A percentile compares a stretch with the other conserved stretches of the same genome.
Conservation (phyloP, 1,140 invertebrate species). For the Atta colombica region DNA sequence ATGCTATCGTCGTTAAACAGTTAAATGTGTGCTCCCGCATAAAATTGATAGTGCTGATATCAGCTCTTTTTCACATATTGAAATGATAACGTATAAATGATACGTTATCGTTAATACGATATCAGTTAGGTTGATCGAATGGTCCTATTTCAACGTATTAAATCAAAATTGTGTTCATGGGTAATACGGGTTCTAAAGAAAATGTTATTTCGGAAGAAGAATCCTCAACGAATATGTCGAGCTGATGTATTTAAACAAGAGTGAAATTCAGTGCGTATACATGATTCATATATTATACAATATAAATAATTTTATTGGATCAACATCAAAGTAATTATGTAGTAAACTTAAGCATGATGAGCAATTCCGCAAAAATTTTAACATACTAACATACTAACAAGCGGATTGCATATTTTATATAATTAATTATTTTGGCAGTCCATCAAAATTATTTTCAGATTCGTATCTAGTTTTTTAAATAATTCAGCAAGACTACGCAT, state of each 20-base stretch:
- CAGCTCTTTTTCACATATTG: conserved; percentile 12
- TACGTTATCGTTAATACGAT: conserved; percentile 39
- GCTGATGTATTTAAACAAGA: conserved; percentile 87
- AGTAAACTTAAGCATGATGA: too few relatives aligned
- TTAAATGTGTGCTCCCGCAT: neutral
- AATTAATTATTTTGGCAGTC: too few relatives aligned
- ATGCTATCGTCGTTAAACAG: neutral
- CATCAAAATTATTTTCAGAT: too few relatives aligned
- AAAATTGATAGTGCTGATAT: conserved; percentile 42
- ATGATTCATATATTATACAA: neutral
- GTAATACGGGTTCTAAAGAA: conserved; percentile 64
- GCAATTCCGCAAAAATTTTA: too few relatives aligned
- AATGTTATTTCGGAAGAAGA: conserved; percentile 86
- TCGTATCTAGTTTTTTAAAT: too few relatives aligned
- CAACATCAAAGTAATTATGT: too few relatives aligned
- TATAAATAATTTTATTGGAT: too few relatives aligned
- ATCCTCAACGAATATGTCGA: conserved; percentile 87
- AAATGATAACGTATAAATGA: conserved; percentile 9
- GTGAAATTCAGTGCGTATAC: conserved; percentile 88
- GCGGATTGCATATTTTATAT: too few relatives aligned
- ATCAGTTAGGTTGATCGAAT: neutral
- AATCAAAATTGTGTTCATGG: conserved; percentile 65
- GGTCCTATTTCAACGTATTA: neutral
- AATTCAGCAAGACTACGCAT: too few relatives aligned
- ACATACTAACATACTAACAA: too few relatives aligned